These are phyloP conservation scores for Emydocephalus ijimae DNA, from an alignment of 2,113 vertebrate species.

Conservation along the genomic window DNA sequence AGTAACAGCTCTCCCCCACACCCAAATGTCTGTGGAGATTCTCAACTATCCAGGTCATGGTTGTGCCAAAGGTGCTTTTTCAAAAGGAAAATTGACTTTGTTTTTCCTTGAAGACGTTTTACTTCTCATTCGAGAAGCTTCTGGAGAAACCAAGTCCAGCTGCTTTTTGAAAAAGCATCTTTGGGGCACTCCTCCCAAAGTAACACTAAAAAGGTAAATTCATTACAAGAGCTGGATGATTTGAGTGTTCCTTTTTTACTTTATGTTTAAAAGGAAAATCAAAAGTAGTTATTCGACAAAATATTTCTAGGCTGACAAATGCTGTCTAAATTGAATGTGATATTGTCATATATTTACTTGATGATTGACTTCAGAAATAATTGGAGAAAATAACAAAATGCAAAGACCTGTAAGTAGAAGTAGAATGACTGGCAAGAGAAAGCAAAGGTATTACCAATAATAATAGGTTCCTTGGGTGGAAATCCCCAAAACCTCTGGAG, in stretches of 20 bases:
- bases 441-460: not conserved
- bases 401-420: not conserved
- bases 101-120: not conserved
- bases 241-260: not conserved
- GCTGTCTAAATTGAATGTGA: not conserved
- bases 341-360: not conserved
- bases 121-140: not conserved
- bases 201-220: not conserved
- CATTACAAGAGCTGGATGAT: not conserved
- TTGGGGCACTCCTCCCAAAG: not conserved
- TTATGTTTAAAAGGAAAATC: not conserved
- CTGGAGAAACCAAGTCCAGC: not conserved
- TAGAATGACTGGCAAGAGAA: not conserved
- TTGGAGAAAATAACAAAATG: not conserved
- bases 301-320: not conserved
- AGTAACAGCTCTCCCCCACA: no score
- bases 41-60: not conserved
- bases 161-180: not conserved
- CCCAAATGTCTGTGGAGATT: not conserved
- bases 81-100: not conserved
- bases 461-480: not conserved
- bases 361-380: not conserved
- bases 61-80: not conserved
- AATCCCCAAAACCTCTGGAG: not conserved
- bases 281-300: not conserved